Evolutionary conservation across 1,140 invertebrate genomes (phyloP), one percentile per base, ranked within the genome.

Genomic region (Diachasma alloeum): DNA sequence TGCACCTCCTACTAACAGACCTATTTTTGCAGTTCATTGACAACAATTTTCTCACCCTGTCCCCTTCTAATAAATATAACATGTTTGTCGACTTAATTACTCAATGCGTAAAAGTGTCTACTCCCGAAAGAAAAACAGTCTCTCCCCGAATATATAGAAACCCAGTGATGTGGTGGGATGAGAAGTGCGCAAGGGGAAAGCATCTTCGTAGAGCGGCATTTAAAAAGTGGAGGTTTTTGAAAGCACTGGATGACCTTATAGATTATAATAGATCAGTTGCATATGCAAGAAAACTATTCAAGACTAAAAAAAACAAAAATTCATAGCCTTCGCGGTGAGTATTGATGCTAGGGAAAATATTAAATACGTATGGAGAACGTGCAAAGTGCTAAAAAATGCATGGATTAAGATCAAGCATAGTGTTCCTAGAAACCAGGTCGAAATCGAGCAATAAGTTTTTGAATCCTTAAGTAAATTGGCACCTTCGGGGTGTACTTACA

Each of bases 111-210:
- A 42, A 59, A n/a, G 6, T 44, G 26, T 66, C 36, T 26, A 42
- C 72, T 56, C 56, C n/a, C 53, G 5, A 24, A 67, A 74, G 31
- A 67, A 42, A 74, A 44, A 63, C 4, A 36, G 59, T 66, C 36
- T n/a, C 56, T 17, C 37, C 31, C 17, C 37, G 17, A 0, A 39
- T 66, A 9, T 31, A 66, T 37, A 67, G 37, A 74, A 74, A 74
- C 15, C 72, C 37, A 19, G 59, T 74, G 11, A 46, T 1, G 13
- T 74, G 72, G 72, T 74, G 72, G 72, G 72, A 74, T n/a, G 56
- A 56, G 31, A 10, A 74, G 3, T 74, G 72, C n/a, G 15, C 6
- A 3, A 63, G 53, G 19, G 56, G 36, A 22, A 63, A 74, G 37
- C 46, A 48, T 24, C 37, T 74, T 11, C n/a, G 72, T 3, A 59